phyloP scores from a whole-genome alignment of 2,888 invertebrate species.

The Agrochola lychnidis region DNA sequence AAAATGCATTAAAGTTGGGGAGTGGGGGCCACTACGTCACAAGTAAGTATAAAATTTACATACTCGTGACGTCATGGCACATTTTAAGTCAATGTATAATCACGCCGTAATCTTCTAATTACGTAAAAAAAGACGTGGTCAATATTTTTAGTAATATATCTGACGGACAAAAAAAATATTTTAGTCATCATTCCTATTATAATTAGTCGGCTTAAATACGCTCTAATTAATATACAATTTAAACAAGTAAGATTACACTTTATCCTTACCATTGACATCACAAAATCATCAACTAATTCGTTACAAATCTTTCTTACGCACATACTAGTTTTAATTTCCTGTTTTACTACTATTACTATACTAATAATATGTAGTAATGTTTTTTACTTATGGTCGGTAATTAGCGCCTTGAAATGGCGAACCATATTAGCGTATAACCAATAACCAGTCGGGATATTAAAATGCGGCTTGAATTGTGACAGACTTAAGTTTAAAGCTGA shows the following conservation, averaged over 20 bases:
- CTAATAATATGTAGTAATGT: conserved; percentile 47
- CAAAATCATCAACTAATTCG: conserved; percentile 1
- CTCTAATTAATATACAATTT: neutral
- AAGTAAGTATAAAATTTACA: too few species aligned
- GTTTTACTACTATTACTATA: conserved; percentile 22
- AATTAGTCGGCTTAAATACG: neutral
- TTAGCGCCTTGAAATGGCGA: conserved; percentile 68
- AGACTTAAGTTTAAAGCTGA: conserved; percentile 20
- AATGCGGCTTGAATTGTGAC: conserved; percentile 55
- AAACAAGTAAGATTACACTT: neutral
- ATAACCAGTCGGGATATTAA: conserved; percentile 69
- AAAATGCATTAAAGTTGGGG: too few species aligned
- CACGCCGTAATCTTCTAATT: too few species aligned
- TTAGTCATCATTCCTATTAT: neutral
- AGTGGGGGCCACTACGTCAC: too few species aligned
- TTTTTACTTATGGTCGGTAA: conserved; percentile 63
- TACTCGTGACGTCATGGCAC: too few species aligned
- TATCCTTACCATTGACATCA: conserved; percentile 15
- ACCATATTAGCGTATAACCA: conserved; percentile 71
- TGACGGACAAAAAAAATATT: too few species aligned
- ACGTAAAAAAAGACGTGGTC: too few species aligned
- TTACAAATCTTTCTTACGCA: conserved; percentile 23
- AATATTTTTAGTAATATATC: too few species aligned
- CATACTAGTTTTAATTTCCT: conserved; percentile 29
- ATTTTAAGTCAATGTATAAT: too few species aligned